Evolutionary conservation across 2,797 vertebrate genomes (phyloP).

Genomic region (Echiichthys vipera): DNA sequence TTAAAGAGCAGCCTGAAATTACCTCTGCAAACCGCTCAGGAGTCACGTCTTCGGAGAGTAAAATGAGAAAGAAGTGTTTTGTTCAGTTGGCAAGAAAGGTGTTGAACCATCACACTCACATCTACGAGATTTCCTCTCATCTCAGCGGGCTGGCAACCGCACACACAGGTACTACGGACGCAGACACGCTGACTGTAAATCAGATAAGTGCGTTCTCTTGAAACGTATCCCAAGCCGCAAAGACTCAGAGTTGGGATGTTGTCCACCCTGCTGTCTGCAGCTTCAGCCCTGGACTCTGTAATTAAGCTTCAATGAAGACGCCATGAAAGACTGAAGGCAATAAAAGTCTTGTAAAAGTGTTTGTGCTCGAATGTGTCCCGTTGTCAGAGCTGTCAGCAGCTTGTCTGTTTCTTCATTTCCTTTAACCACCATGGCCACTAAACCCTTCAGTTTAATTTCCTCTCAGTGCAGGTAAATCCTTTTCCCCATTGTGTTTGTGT

Average conservation of each 20-base stretch:
- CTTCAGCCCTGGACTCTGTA: slow-evolving; percentile 40
- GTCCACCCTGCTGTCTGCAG: slow-evolving; percentile 49
- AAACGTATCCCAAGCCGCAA: neutral
- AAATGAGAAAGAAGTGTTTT: slow-evolving; percentile 57
- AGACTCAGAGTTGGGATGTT: slow-evolving; percentile 8
- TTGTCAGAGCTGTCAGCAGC: slow-evolving; percentile 65
- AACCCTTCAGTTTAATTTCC: slow-evolving; percentile 60
- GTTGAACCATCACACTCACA: slow-evolving; percentile 23
- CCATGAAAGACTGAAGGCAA: slow-evolving; percentile 45
- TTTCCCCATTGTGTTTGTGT: slow-evolving; percentile 22
- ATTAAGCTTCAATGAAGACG: slow-evolving; percentile 61
- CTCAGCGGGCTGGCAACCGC: slow-evolving; percentile 1
- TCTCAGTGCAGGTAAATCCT: slow-evolving; percentile 56
- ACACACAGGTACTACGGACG: slow-evolving; percentile 31
- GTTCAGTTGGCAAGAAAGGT: slow-evolving; percentile 61
- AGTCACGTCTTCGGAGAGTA: slow-evolving; percentile 33
- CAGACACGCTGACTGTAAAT: slow-evolving; percentile 8
- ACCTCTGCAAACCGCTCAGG: slow-evolving; percentile 38
- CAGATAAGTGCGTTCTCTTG: neutral
- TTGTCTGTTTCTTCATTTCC: slow-evolving; percentile 61
- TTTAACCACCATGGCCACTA: slow-evolving; percentile 33
- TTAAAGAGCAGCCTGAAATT: slow-evolving; percentile 41
- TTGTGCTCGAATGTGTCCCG: slow-evolving; percentile 40
- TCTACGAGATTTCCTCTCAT: slow-evolving; percentile 27
- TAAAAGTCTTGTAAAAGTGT: slow-evolving; percentile 28